These are phyloP conservation scores for Bombyx mori DNA, from an alignment of 1,140 invertebrate genomes.

Conservation along the genomic window DNA sequence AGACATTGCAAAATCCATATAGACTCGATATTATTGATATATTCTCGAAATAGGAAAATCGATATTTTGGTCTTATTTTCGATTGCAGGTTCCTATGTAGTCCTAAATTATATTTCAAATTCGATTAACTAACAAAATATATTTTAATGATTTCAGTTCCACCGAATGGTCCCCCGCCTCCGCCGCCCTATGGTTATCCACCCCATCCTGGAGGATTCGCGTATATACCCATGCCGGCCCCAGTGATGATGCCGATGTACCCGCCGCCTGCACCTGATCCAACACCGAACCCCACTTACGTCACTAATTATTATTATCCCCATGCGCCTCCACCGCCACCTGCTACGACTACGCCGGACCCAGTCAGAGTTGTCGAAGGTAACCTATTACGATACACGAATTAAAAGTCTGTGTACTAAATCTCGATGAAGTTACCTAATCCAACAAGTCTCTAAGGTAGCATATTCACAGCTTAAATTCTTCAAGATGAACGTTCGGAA, in stretches of 20 bases:
- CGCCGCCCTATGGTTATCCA: conserved; percentile 34
- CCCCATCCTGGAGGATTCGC: conserved; percentile 26
- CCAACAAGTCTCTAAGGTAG: too few relatives aligned
- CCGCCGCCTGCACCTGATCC: conserved; percentile 20
- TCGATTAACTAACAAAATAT: conserved; percentile 8
- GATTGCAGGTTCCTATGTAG: neutral
- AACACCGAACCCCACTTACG: conserved; percentile 20
- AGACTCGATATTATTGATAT: too few relatives aligned
- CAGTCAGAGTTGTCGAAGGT: conserved; percentile 31
- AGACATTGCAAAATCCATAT: too few relatives aligned
- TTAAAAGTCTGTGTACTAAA: too few relatives aligned
- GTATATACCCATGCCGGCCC: conserved; percentile 32
- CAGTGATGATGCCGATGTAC: conserved; percentile 47
- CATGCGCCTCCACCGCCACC: conserved; percentile 16
- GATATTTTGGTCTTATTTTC: too few relatives aligned
- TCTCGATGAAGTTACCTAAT: too few relatives aligned
- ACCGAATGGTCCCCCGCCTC: conserved; percentile 34
- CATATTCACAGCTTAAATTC: too few relatives aligned
- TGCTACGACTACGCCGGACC: conserved; percentile 17
- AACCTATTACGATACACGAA: conserved; percentile 1
- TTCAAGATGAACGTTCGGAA: too few relatives aligned
- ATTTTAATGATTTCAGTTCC: conserved; percentile 24
- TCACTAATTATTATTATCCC: conserved; percentile 35
- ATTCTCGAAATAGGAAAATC: too few relatives aligned
- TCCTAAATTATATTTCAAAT: conserved; percentile 27